Base-by-base conservation (phyloP, 37 sponge, comb jelly and placozoan genomes). In the Ianthella basta region DNA sequence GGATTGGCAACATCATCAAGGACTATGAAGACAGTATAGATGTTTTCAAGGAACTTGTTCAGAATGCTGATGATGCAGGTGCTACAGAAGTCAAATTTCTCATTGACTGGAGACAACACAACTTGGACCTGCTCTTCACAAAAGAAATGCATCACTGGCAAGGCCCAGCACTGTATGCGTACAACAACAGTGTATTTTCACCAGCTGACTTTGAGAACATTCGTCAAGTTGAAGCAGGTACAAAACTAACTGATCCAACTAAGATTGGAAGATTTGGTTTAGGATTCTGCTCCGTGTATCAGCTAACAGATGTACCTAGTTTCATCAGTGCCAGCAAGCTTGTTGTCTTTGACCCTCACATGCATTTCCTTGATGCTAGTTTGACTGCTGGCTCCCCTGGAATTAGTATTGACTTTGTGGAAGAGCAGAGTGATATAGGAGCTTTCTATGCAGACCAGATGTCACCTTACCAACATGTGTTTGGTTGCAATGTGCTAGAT, bases 61-160 rank as follows among this genome's bases (percentile, higher is more conserved):
- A 95, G 83, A 95, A 95, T 92, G 96, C 96, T 80, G 96, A 95
- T 86, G 96, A 95, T 90, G 96, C 96, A 30, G 72, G 72, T 50
- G 96, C 96, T 16, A 87, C 81, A 36, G 80, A 90, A 57, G 87
- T 95, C 23, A 90, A 89, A 70, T 90, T 95, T 84, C 80, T 95
- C 12, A 74, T 95, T 55, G 92, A 95, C 70, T 90, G 92, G 92
- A 59, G 91, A 65, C 65, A 85, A 23, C 85, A 91, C 72, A 69
- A 86, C 13, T 34, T 29, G 33, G 59, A 35, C 23, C 59, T 79
- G 27, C 60, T 95, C 21, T 27, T 95, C 14, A 30, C 74, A 19
- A 63, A 56, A 0, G 92, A 89, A 32, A 81, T 95, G 82, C 82
- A 44, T 34, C 80, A 84, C 20, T 95, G 96, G 91, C 96, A 95